Percentiles rank a stretch among this genome's conserved stretches.
These are phyloP conservation scores for Corydoras maculifer DNA, from an alignment of 2,113 vertebrate species.

Conservation along the genomic window DNA sequence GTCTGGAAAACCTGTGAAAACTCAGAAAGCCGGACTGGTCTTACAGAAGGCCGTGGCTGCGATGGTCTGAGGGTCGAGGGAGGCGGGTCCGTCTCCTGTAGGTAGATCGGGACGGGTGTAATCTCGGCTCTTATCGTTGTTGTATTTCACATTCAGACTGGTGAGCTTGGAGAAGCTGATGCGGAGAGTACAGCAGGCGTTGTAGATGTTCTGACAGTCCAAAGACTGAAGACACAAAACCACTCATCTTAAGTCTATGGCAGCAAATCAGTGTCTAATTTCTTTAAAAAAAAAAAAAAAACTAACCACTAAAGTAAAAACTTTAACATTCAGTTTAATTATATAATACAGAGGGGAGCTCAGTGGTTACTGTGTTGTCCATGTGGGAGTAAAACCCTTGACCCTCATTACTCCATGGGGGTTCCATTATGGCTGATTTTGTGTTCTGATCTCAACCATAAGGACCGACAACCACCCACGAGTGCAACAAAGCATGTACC, in stretches of 20 bases:
- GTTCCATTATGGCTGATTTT: too few relatives aligned
- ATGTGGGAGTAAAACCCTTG: too few relatives aligned
- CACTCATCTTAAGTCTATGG: too few relatives aligned
- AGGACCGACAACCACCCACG: not conserved
- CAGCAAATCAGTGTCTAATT: too few relatives aligned
- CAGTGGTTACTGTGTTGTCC: too few relatives aligned
- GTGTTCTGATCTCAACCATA: too few relatives aligned
- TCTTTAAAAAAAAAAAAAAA: not conserved
- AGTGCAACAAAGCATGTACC: too few relatives aligned
- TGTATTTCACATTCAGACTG: constrained; percentile 95
- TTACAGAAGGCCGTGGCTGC: constrained; percentile 89
- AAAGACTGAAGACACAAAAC: constrained; percentile 67
- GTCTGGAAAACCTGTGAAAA: too few relatives aligned
- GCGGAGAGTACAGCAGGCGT: constrained; percentile 91
- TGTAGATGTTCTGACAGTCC: constrained; percentile 98
- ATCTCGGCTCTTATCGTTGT: constrained; percentile 94
- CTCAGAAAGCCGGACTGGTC: constrained; percentile 13
- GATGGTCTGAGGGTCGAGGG: constrained; percentile 84
- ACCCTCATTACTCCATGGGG: too few relatives aligned
- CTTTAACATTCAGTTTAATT: too few relatives aligned
- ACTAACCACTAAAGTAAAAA: not conserved
- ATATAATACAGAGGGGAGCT: too few relatives aligned
- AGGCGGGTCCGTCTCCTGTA: constrained; percentile 81
- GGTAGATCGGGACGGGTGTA: constrained; percentile 92
- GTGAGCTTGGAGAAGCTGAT: constrained; percentile 97